Base-by-base conservation (phyloP, 2,888 invertebrate genomes). In the Morpho deidamia region DNA sequence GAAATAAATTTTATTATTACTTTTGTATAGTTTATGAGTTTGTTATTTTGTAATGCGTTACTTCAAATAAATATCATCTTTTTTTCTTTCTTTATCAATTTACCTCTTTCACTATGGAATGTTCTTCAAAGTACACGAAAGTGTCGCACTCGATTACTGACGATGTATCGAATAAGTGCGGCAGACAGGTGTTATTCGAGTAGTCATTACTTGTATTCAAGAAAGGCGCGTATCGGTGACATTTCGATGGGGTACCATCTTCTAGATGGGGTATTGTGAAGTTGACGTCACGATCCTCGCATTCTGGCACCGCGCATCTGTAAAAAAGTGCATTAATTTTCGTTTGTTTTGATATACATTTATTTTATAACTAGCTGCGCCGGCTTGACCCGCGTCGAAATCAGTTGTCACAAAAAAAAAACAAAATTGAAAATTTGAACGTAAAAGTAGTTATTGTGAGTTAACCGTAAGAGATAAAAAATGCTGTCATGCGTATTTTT, bases 61-160 rank as follows among this genome's bases (percentile, higher is more conserved):
- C n/a, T n/a, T n/a, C n/a, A n/a, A n/a, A n/a, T n/a, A n/a, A n/a
- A n/a, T n/a, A n/a, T n/a, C n/a, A n/a, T n/a, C n/a, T n/a, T n/a
- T n/a, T n/a, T n/a, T n/a, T n/a, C n/a, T n/a, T n/a, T n/a, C n/a
- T n/a, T n/a, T n/a, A n/a, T n/a, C n/a, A 37, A 34, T 58, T 56
- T 14, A 88, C 88, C 77, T 88, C 88, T 64, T 87, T 84, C 1
- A 88, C 88, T 50, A 89, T 87, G 40, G 88, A 88, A 65, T 88
- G 84, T 5, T 80, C 74, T 59, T 89, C 87, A 51, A 81, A 70
- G 60, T 88, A 89, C 4, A 85, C 76, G 38, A 73, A 88, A 0
- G 79, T 72, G 32, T 85, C 81, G 55, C 88, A 89, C 5, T 74
- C 72, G 0, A 88, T 71, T 56, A 78, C 76, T 1, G 68, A 76